Evolutionary conservation across 1,140 invertebrate genomes (phyloP).

Genomic region (Listronotus oregonensis): DNA sequence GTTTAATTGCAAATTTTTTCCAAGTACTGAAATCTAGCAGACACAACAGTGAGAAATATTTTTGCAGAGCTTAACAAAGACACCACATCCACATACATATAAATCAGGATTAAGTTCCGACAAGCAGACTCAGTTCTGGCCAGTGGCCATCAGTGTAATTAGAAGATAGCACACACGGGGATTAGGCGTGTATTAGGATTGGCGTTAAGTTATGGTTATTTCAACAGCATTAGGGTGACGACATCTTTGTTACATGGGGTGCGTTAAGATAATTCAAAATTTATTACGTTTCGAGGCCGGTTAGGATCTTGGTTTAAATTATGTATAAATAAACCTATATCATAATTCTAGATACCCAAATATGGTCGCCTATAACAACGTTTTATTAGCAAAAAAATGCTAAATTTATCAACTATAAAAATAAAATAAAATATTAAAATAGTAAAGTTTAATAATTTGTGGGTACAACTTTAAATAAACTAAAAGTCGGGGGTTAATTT

Average conservation of each 20-base stretch:
- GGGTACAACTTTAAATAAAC: no score
- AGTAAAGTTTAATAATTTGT: no score
- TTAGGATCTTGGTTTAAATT: no score
- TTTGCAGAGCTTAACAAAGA: slow-evolving; percentile 12
- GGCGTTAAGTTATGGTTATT: slow-evolving; percentile 29
- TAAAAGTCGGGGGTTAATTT: no score
- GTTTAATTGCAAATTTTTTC: no score
- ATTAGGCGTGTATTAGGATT: slow-evolving; percentile 25
- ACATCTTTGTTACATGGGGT: slow-evolving; percentile 26
- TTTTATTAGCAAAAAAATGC: no score
- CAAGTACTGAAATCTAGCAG: neutral
- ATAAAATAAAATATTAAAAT: no score
- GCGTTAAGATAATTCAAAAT: slow-evolving; percentile 12
- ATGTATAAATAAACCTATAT: no score
- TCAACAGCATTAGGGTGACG: slow-evolving; percentile 23
- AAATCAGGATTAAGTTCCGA: slow-evolving; percentile 29
- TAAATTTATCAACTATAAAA: no score
- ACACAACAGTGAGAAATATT: slow-evolving; percentile 16
- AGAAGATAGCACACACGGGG: slow-evolving; percentile 35
- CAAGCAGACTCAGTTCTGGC: slow-evolving; percentile 28
- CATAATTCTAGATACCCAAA: no score
- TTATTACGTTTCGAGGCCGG: neutral
- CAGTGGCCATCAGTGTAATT: slow-evolving; percentile 36
- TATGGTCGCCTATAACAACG: no score
- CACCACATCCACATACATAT: slow-evolving; percentile 2